Base-by-base conservation (phyloP, 2,888 invertebrate genomes). In the Clitarchus hookeri region DNA sequence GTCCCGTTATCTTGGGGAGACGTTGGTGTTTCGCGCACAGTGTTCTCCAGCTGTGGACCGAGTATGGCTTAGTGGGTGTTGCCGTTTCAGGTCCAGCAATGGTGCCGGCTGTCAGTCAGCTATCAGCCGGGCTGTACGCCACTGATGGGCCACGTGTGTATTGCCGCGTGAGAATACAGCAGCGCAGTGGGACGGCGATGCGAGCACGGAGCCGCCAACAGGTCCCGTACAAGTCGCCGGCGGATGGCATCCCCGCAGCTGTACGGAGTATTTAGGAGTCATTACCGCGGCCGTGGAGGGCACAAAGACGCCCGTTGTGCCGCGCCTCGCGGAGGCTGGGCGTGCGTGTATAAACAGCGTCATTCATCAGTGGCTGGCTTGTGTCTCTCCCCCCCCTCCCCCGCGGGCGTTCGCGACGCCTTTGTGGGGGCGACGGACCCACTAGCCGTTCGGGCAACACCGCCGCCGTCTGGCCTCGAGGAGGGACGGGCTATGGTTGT, bases 321-420 rank as follows among this genome's bases (percentile, higher is more conserved):
- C 53, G 19, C 65, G 19, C 19, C 23, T 65, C n/a, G 65, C 65
- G 65, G 65, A n/a, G n/a, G 23, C 65, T n/a, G 48, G 3, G 48
- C 65, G 23, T n/a, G 65, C 65, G 65, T 65, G 65, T 65, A 65
- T 65, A 65, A 65, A 65, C 65, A 65, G 65, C 65, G 65, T 65
- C 65, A 65, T 65, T 65, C 65, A 65, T 65, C 65, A 65, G 65
- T 65, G 12, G 65, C 65, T 65, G 65, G 65, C 65, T 65, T 65
- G 65, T 65, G 48, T 48, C 48, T 16, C 65, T 65, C 23, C 65
- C 23, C 53, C 2, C n/a, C 65, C 19, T 2, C 65, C 3, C 53
- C 36, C 4, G 36, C 36, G 12, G 13, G 12, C 53, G 13, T 53
- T 53, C 53, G 13, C 19, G 53, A 1, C 53, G 53, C 53, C 8